These are phyloP conservation scores for Lucilia sericata DNA, from an alignment of 1,140 invertebrate genomes.

Conservation along the genomic window DNA sequence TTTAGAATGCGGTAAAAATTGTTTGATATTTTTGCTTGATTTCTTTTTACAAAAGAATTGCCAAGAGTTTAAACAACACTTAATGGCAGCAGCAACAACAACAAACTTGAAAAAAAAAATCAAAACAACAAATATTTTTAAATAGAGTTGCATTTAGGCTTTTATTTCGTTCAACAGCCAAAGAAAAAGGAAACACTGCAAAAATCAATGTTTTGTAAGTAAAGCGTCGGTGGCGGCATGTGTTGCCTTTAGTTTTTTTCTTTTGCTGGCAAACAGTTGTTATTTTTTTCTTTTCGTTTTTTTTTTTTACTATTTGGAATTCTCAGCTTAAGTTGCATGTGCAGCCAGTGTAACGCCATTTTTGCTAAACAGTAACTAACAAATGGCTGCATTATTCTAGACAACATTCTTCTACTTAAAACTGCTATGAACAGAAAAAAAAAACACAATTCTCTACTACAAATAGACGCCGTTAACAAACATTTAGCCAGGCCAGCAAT, in stretches of 20 bases:
- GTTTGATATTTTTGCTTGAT: conserved; percentile 44
- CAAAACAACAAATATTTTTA: conserved; percentile 17
- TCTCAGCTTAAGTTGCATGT: conserved; percentile 49
- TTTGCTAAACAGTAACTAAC: conserved; percentile 45
- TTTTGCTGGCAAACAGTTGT: background rate
- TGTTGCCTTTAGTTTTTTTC: background rate
- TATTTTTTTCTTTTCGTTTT: conserved; percentile 30
- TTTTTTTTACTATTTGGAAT: conserved; percentile 55
- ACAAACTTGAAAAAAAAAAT: background rate
- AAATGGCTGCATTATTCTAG: conserved; percentile 45
- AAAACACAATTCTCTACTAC: background rate
- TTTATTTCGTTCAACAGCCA: conserved; percentile 9
- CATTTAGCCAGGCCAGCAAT: background rate
- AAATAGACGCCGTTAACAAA: conserved; percentile 36
- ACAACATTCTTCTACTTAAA: conserved; percentile 16
- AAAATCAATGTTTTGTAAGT: conserved; percentile 22
- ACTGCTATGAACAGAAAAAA: background rate
- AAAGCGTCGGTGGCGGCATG: conserved; percentile 34
- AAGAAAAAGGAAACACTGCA: background rate
- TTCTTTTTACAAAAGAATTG: conserved; percentile 27
- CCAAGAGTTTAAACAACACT: conserved; percentile 33
- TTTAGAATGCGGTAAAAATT: conserved; percentile 26
- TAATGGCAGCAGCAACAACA: background rate
- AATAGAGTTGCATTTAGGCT: conserved; percentile 42
- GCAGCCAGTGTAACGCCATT: conserved; percentile 55